Percentiles rank a stretch among this genome's conserved stretches.
Conservation (phyloP, 2,888 invertebrate genomes). For the Chrysolina americana region DNA sequence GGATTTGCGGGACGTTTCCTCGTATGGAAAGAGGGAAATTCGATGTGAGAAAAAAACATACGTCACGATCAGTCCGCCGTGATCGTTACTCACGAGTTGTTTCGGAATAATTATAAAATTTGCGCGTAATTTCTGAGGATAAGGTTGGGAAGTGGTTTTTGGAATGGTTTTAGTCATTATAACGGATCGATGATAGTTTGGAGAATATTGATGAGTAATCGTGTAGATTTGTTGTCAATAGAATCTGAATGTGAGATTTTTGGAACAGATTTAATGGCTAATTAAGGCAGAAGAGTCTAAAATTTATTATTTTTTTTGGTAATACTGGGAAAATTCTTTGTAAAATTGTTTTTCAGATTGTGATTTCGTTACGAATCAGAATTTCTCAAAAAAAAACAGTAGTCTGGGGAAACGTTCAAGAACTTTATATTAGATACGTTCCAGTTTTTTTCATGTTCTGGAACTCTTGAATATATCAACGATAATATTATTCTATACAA, state of each 20-base stretch:
- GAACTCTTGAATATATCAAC: no score
- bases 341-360: no score
- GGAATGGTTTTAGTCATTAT: conserved; percentile 11
- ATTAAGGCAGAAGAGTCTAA: background rate
- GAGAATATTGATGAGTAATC: conserved; percentile 1
- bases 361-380: no score
- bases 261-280: background rate
- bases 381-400: no score
- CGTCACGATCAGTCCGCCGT: conserved; percentile 5
- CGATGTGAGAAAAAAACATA: conserved; percentile 12
- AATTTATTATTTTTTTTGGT: no score
- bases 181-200: background rate
- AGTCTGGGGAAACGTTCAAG: no score
- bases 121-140: conserved; percentile 17
- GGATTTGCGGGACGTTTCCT: conserved; percentile 14
- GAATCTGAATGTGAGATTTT: background rate
- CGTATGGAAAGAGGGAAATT: conserved; percentile 11
- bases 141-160: background rate
- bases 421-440: no score
- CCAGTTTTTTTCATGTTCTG: no score
- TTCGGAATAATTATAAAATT: background rate
- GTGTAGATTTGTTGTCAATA: background rate
- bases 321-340: no score
- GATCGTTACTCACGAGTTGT: conserved; percentile 7
- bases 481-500: no score